Evolutionary conservation across 2,113 vertebrate genomes (phyloP).

Genomic region (Colius striatus): DNA sequence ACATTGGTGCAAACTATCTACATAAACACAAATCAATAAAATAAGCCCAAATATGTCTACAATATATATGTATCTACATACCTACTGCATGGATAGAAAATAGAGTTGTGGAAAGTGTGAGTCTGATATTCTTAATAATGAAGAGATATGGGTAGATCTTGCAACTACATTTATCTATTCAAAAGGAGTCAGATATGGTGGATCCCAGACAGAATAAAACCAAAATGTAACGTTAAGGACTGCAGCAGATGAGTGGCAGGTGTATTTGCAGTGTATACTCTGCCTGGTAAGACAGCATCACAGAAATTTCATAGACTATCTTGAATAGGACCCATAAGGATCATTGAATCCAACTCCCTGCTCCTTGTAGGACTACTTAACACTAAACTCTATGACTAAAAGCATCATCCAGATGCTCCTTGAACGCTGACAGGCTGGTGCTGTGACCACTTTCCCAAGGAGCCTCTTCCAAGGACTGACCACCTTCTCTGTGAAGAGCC

Average conservation of each 20-base stretch:
- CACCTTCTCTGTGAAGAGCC: not conserved
- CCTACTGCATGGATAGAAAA: not conserved
- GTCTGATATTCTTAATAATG: not conserved
- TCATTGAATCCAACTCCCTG: not conserved
- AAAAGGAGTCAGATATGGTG: not conserved
- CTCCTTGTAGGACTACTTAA: not conserved
- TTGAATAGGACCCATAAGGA: not conserved
- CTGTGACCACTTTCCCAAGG: not conserved
- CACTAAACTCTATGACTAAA: not conserved
- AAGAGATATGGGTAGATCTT: not conserved
- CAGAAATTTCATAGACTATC: not conserved
- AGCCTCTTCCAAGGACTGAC: not conserved
- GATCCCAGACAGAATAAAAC: not conserved
- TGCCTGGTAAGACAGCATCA: not conserved
- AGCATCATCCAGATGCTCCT: not conserved
- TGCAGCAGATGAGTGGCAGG: not conserved
- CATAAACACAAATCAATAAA: not conserved
- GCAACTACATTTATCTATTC: not conserved
- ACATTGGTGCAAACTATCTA: not conserved
- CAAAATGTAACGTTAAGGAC: not conserved
- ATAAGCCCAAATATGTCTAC: not conserved
- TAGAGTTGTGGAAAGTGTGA: not conserved
- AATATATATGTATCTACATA: not conserved
- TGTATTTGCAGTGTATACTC: not conserved
- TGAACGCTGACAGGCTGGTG: not conserved